Base-by-base conservation (phyloP, 2,797 vertebrate genomes). In the Esox lucius region DNA sequence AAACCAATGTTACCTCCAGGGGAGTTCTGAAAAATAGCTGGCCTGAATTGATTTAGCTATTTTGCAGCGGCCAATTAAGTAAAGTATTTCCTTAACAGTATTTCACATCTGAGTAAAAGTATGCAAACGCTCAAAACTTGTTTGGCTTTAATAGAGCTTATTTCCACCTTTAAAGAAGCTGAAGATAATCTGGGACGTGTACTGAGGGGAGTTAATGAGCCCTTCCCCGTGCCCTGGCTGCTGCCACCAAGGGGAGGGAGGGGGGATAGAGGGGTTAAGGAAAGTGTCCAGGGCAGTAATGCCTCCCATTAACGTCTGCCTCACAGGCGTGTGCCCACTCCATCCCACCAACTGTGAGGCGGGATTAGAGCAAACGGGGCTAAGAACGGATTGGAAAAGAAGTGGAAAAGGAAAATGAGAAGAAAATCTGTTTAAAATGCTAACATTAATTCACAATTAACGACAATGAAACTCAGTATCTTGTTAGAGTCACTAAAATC, bases 381-480 rank as follows among this genome's bases (percentile, higher is more conserved):
- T 91, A 91, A 91, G 89, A 88, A 87, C 88, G 89, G 89, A 87
- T 91, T 90, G 87, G 81, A 83, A 81, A 82, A 86, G 42, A 76
- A 77, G 75, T 24, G 66, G 78, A 77, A 82, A 84, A 87, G 83
- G 73, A 85, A 83, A 85, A 80, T 82, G 82, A 82, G 83, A 85
- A 83, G 81, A 84, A 85, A 87, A 85, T 85, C 81, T 78, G 78
- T 87, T 87, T 85, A 80, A 82, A 82, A 81, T 75, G 59, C 70
- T 78, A 85, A 84, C 80, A 80, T 79, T 82, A 78, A 85, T 84
- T 87, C 72, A 81, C 75, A 82, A 78, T 81, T 73, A 75, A 76
- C 77, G 78, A 81, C 77, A 81, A 78, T 73, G 78, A 73, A 68
- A 80, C 62, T 71, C 51, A 72, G 48, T 31, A 31, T 28, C 28